Percentiles rank a stretch among this genome's conserved stretches.
These are phyloP conservation scores for Zaprionus lachaisei DNA, from an alignment of 1,140 invertebrate genomes.

Conservation along the genomic window DNA sequence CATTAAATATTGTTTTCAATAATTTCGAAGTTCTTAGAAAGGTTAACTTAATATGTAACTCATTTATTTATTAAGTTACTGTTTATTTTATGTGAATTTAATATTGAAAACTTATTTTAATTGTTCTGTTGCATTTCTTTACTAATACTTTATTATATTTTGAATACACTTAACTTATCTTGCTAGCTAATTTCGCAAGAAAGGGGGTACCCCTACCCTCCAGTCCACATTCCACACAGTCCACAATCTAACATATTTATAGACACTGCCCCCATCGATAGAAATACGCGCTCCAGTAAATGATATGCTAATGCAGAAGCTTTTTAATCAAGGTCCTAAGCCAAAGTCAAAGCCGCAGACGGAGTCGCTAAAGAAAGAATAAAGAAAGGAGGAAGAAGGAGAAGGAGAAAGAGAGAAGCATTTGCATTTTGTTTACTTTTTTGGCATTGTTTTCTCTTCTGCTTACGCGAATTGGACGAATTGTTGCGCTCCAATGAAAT, in stretches of 20 bases:
- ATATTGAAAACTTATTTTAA: no score
- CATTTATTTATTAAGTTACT: no score
- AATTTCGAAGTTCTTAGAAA: no score
- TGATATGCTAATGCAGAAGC: constrained; percentile 79
- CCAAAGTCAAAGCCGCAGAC: constrained; percentile 24
- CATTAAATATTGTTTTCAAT: no score
- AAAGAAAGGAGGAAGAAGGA: constrained; percentile 19
- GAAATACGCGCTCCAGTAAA: constrained; percentile 49
- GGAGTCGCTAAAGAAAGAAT: constrained; percentile 19
- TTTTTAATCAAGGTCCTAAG: constrained; percentile 77
- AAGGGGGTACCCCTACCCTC: not conserved
- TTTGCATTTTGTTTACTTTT: constrained; percentile 82
- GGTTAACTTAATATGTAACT: no score
- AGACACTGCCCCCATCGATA: constrained; percentile 41
- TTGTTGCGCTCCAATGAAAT: constrained; percentile 70
- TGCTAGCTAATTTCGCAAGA: not conserved
- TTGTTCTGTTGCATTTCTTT: no score
- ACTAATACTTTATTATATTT: not conserved
- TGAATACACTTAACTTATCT: not conserved
- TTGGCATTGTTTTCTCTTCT: constrained; percentile 54
- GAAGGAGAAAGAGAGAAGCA: constrained; percentile 8
- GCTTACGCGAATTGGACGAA: constrained; percentile 31
- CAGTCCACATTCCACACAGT: not conserved
- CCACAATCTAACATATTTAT: constrained; percentile 43
- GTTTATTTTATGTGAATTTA: no score